Percentiles rank a stretch among this genome's conserved stretches.
These are phyloP conservation scores for Amaurobius ferox DNA, from an alignment of 2,888 invertebrate genomes.

Conservation along the genomic window DNA sequence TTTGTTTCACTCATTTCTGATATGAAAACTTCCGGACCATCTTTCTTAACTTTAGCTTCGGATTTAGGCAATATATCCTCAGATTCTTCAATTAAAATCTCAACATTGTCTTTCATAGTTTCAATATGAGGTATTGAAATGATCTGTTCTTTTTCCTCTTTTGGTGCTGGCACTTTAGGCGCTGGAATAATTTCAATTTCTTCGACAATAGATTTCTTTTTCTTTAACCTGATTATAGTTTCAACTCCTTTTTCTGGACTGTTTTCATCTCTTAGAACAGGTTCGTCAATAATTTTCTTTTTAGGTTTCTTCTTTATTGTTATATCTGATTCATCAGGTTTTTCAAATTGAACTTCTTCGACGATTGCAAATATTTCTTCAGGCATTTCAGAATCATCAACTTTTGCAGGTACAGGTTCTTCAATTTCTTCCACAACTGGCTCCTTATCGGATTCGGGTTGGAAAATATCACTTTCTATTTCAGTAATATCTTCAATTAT, in stretches of 20 bases:
- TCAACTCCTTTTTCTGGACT: constrained; percentile 48
- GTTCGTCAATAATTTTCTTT: constrained; percentile 37
- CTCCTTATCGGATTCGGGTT: constrained; percentile 45
- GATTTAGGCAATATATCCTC: constrained; percentile 69
- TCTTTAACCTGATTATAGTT: constrained; percentile 72
- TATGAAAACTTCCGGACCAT: constrained; percentile 56
- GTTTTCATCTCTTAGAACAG: constrained; percentile 32
- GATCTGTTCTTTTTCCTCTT: constrained; percentile 41
- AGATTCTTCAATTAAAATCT: constrained; percentile 72
- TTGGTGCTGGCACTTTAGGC: neutral
- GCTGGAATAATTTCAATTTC: constrained; percentile 66
- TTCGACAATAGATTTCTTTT: constrained; percentile 74
- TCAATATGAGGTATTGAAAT: constrained; percentile 44
- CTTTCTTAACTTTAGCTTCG: constrained; percentile 58
- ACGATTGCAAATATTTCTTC: constrained; percentile 47
- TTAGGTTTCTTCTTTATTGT: constrained; percentile 68
- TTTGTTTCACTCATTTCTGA: constrained; percentile 64
- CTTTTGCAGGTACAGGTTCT: constrained; percentile 38
- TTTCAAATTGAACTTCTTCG: constrained; percentile 60
- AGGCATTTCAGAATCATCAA: constrained; percentile 37
- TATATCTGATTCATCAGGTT: constrained; percentile 44
- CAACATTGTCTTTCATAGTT: constrained; percentile 44
- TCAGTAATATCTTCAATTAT: constrained; percentile 69
- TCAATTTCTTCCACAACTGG: constrained; percentile 65
- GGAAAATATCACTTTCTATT: constrained; percentile 33